A percentile compares a stretch with the other conserved stretches of the same genome.
These are phyloP conservation scores for Petrocephalus schoutedeni DNA, from an alignment of 2,797 vertebrate genomes.

Conservation along the genomic window DNA sequence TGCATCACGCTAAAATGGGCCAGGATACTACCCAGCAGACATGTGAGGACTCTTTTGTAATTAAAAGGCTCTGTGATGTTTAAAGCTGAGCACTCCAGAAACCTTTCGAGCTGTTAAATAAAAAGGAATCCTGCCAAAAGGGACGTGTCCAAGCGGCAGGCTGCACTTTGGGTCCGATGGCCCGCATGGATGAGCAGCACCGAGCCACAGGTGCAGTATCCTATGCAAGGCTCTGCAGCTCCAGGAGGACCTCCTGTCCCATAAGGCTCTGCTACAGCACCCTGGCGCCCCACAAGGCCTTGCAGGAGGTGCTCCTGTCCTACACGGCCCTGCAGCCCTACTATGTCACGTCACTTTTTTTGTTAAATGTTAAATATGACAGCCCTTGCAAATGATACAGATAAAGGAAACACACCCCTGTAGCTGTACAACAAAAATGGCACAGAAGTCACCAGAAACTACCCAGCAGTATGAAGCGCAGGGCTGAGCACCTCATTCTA, in stretches of 20 bases:
- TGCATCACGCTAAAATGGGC: conserved; percentile 80
- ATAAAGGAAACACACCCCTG: not conserved
- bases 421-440: not conserved
- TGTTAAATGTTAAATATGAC: not conserved
- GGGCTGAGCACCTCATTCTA: not conserved
- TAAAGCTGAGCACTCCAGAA: conserved; percentile 76
- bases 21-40: conserved; percentile 77
- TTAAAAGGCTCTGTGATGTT: conserved; percentile 80
- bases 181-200: not conserved
- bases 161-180: conserved; percentile 55
- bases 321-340: not conserved
- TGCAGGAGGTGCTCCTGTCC: not conserved
- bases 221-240: not conserved
- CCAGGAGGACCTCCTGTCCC: not conserved
- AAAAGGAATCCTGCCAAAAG: conserved; percentile 64
- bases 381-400: not conserved
- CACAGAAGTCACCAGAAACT: not conserved
- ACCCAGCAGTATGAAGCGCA: not conserved
- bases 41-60: conserved; percentile 93
- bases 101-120: conserved; percentile 75
- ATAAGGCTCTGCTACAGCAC: not conserved
- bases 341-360: not conserved
- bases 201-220: not conserved
- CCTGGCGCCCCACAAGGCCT: not conserved
- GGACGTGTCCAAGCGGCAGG: conserved; percentile 62